These are phyloP conservation scores for Porites lobata DNA, from an alignment of 92 coral and sea anemone species.

Conservation along the genomic window DNA sequence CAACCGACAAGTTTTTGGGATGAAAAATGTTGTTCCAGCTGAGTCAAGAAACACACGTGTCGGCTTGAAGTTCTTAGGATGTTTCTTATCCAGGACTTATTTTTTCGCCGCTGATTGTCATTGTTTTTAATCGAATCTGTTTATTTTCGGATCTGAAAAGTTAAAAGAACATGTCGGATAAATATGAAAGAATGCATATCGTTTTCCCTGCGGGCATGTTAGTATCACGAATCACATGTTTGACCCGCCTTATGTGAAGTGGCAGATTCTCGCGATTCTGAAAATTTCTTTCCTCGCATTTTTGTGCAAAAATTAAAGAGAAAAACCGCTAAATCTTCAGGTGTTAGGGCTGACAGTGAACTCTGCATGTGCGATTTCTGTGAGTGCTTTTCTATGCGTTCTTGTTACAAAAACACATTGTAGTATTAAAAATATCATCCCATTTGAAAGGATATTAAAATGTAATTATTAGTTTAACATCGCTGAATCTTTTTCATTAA, in stretches of 20 bases:
- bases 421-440: not conserved
- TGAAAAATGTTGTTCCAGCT: conserved; percentile 12
- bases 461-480: conserved; percentile 21
- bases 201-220: conserved; percentile 36
- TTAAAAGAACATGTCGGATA: conserved; percentile 42
- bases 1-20: conserved; percentile 23
- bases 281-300: conserved; percentile 31
- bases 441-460: conserved; percentile 11
- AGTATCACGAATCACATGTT: conserved; percentile 16
- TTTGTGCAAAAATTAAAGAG: not conserved
- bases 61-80: conserved; percentile 21
- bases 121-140: conserved; percentile 10
- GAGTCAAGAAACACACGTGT: conserved; percentile 13
- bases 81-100: conserved; percentile 9
- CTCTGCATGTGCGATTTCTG: not conserved
- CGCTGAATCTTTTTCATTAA: conserved; percentile 11
- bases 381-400: not conserved
- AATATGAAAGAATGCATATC: conserved; percentile 14
- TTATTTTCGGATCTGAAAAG: conserved; percentile 39
- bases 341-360: not conserved
- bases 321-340: not conserved
- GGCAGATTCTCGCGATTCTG: conserved; percentile 52
- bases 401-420: not conserved
- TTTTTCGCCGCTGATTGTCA: not conserved
- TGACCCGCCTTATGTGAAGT: conserved; percentile 34